A percentile compares a stretch with the other conserved stretches of the same genome.
Conservation (phyloP, 1,140 invertebrate species). For the Drosophila athabasca region DNA sequence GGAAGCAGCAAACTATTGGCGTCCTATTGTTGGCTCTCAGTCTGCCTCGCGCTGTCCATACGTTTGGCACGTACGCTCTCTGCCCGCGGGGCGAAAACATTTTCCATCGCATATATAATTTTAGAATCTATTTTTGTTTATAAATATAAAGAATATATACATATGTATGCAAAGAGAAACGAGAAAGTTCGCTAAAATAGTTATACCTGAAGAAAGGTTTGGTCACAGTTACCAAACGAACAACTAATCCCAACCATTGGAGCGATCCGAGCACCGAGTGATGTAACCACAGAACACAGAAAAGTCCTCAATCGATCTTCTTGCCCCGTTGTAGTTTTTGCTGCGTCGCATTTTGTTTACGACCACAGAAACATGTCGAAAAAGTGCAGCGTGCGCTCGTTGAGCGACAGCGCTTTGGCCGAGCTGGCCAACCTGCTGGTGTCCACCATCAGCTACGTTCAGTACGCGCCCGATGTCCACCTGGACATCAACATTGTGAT, state of each 20-base stretch:
- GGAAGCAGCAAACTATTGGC: slow-evolving; percentile 19
- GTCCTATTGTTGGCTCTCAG: slow-evolving; percentile 58
- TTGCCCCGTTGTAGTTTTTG: slow-evolving; percentile 13
- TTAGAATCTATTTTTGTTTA: slow-evolving; percentile 63
- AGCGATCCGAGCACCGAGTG: slow-evolving; percentile 27
- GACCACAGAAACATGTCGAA: slow-evolving; percentile 64
- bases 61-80: slow-evolving; percentile 20
- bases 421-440: slow-evolving; percentile 79
- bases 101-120: slow-evolving; percentile 57
- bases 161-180: neutral
- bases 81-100: slow-evolving; percentile 23
- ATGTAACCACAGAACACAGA: slow-evolving; percentile 40
- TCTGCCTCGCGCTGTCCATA: slow-evolving; percentile 34
- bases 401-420: slow-evolving; percentile 75
- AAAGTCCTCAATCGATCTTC: slow-evolving; percentile 14
- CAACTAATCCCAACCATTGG: neutral
- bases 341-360: slow-evolving; percentile 74
- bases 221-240: no score
- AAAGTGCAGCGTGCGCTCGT: slow-evolving; percentile 70
- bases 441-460: slow-evolving; percentile 76
- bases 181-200: neutral
- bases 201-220: neutral
- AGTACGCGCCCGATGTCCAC: slow-evolving; percentile 84
- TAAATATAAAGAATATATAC: slow-evolving; percentile 22
- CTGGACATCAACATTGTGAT: slow-evolving; percentile 85